Percentiles rank a stretch among this genome's conserved stretches.
Conservation (phyloP, 2,888 invertebrate genomes). For the Nowickia ferox region DNA sequence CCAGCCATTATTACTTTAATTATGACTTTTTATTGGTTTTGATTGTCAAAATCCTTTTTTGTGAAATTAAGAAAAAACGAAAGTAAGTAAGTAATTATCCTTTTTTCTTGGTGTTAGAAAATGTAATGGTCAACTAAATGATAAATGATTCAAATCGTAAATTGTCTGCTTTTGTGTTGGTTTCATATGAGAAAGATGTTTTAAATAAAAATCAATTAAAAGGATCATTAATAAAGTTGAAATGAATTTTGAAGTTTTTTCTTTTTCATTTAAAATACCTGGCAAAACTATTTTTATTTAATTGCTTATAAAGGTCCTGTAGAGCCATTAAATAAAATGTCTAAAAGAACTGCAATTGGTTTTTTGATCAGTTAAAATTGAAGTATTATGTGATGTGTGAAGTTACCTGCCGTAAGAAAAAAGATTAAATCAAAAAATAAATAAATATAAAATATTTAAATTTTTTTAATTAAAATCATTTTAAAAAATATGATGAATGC, state of each 20-base stretch:
- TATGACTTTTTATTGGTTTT: conserved; percentile 79
- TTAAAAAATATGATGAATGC: too few species aligned
- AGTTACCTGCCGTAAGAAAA: too few species aligned
- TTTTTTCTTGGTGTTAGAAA: neutral
- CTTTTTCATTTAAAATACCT: too few species aligned
- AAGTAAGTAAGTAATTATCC: conserved; percentile 64
- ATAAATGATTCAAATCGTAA: conserved; percentile 62
- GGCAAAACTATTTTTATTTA: neutral
- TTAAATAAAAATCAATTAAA: conserved; percentile 56
- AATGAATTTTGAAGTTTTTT: neutral
- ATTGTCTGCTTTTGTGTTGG: conserved; percentile 1
- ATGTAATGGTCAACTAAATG: conserved; percentile 68
- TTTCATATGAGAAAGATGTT: conserved; percentile 12
- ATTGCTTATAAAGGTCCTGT: neutral
- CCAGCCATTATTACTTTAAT: conserved; percentile 80
- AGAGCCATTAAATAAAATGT: neutral
- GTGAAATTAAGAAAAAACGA: conserved; percentile 13
- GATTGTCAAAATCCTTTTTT: conserved; percentile 70
- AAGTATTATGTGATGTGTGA: too few species aligned
- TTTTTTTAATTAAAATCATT: too few species aligned
- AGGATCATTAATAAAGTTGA: conserved; percentile 54
- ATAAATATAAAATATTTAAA: too few species aligned
- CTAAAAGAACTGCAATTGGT: neutral
- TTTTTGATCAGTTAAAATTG: neutral
- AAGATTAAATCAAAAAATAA: too few species aligned